Conservation (phyloP, 2,888 invertebrate genomes). For the Drosophila infuscata region DNA sequence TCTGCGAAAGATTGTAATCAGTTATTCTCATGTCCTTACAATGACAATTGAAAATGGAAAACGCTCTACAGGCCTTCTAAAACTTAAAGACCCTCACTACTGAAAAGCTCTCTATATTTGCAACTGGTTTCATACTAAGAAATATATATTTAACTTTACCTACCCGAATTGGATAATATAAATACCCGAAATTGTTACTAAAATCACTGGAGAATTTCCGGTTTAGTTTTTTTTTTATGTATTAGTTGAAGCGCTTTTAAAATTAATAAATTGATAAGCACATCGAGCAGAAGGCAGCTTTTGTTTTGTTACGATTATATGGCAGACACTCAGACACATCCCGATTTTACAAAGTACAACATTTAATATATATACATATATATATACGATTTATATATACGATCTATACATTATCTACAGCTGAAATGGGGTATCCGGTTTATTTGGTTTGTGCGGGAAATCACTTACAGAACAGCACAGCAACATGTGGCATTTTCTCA, state of each 20-base stretch:
- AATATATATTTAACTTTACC: conserved; percentile 2
- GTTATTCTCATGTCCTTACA: conserved; percentile 17
- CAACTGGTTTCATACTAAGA: conserved; percentile 52
- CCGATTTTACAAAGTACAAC: conserved; percentile 59
- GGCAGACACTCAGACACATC: conserved; percentile 68
- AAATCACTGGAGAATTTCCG: conserved; percentile 2
- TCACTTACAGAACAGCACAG: conserved; percentile 95
- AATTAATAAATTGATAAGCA: conserved; percentile 58
- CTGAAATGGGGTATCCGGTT: conserved; percentile 36
- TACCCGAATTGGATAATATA: conserved; percentile 4
- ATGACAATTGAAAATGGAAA: conserved; percentile 3
- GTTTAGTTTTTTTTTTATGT: conserved; percentile 38
- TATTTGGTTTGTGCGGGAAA: conserved; percentile 32
- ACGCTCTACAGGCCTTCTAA: conserved; percentile 20
- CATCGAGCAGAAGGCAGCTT: conserved; percentile 50
- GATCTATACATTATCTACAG: conserved; percentile 72
- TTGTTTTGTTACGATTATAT: conserved; percentile 38
- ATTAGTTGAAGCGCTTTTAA: conserved; percentile 68
- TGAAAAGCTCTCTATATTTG: conserved; percentile 53
- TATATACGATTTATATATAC: conserved; percentile 6
- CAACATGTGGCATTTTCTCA: conserved; percentile 94
- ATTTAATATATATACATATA: conserved; percentile 28
- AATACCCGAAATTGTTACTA: neutral
- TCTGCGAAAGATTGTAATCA: conserved; percentile 86
- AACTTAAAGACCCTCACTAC: conserved; percentile 30